A percentile compares a stretch with the other conserved stretches of the same genome.
phyloP scores from a whole-genome alignment of 2,888 invertebrate species.

The Hemaris fuciformis region DNA sequence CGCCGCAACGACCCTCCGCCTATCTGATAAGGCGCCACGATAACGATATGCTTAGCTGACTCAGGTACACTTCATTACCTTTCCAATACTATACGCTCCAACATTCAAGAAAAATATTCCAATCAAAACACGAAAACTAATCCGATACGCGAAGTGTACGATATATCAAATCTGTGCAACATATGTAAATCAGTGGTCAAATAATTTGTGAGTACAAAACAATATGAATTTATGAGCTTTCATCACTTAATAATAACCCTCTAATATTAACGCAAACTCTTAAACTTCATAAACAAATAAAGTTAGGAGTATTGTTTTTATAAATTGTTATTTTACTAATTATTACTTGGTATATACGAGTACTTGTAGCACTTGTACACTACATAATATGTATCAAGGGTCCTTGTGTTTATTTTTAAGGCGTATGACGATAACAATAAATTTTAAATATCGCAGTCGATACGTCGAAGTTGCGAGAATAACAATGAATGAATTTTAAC shows the following conservation, averaged over 20 bases:
- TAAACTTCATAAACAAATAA: too few relatives aligned
- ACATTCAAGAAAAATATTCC: not conserved
- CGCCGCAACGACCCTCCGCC: slow-evolving; percentile 32
- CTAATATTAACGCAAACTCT: too few relatives aligned
- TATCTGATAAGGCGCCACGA: slow-evolving; percentile 73
- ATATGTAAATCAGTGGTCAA: not conserved
- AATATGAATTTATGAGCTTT: too few relatives aligned
- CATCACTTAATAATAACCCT: too few relatives aligned
- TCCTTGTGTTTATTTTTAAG: too few relatives aligned
- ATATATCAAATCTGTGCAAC: not conserved
- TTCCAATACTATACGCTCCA: slow-evolving; percentile 26
- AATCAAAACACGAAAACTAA: not conserved
- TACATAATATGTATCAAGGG: too few relatives aligned
- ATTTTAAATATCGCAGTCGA: not conserved
- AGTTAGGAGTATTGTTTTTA: too few relatives aligned
- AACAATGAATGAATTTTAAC: not conserved
- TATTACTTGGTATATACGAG: too few relatives aligned
- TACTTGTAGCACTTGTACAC: too few relatives aligned
- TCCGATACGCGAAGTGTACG: not conserved
- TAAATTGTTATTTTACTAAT: too few relatives aligned
- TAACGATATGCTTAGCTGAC: slow-evolving; percentile 64
- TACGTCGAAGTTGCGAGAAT: too few relatives aligned
- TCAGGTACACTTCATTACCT: slow-evolving; percentile 51
- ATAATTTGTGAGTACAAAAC: not conserved
- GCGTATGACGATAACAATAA: too few relatives aligned